Percentiles rank a stretch among this genome's conserved stretches.
Conservation (phyloP, 92 coral and sea anemone species). For the Muricea muricata region DNA sequence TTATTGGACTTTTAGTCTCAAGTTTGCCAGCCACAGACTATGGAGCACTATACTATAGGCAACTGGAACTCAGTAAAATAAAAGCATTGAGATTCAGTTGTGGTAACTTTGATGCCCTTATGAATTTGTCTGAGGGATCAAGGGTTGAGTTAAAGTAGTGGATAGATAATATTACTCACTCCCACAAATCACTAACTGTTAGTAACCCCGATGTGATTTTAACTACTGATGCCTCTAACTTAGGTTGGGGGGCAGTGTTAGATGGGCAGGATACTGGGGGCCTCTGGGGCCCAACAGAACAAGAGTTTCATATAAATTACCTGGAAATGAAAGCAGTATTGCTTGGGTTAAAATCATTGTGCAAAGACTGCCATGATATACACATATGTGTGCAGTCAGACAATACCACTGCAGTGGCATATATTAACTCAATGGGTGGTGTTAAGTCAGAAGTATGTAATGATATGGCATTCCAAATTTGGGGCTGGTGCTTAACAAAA, state of each 20-base stretch:
- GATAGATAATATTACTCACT: background rate
- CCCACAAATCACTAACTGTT: background rate
- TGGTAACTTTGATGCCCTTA: background rate
- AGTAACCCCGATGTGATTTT: background rate
- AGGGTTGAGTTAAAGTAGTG: background rate
- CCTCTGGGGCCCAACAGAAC: background rate
- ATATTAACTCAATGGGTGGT: background rate
- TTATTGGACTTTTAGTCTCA: background rate
- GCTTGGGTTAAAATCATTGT: too few relatives aligned
- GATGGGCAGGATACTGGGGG: background rate
- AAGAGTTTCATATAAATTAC: background rate
- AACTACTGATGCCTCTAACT: background rate
- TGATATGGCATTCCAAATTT: background rate
- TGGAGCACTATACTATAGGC: background rate
- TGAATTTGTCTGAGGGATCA: background rate
- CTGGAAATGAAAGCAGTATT: background rate
- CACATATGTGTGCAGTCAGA: background rate
- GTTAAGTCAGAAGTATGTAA: background rate
- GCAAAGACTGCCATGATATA: too few relatives aligned
- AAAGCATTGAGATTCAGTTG: background rate
- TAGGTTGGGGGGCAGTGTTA: background rate
- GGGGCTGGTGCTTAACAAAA: background rate
- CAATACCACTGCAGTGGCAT: background rate
- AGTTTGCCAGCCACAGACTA: background rate
- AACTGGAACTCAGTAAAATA: too few relatives aligned